Conservation (phyloP, 2,888 invertebrate genomes). For the Ceraclea dissimilis region DNA sequence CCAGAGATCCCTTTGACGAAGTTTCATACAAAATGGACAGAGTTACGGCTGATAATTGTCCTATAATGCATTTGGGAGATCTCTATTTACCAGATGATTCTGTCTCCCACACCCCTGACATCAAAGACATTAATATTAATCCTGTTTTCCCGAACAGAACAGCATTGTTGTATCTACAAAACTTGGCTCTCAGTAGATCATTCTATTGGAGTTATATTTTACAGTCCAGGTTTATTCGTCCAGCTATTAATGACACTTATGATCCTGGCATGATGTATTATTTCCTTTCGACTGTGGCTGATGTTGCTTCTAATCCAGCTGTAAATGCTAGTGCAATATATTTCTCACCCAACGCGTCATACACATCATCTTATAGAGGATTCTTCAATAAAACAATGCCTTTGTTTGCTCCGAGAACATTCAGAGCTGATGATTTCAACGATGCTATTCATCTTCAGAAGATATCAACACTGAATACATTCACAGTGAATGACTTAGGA, state of each 20-base stretch:
- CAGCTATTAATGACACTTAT: constrained; percentile 84
- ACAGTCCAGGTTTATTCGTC: constrained; percentile 82
- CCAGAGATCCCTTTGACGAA: constrained; percentile 83
- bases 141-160: constrained; percentile 93
- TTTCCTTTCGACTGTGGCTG: constrained; percentile 89
- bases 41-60: constrained; percentile 82
- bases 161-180: constrained; percentile 85
- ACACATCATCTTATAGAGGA: constrained; percentile 88
- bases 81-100: constrained; percentile 76
- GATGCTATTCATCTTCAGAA: constrained; percentile 93
- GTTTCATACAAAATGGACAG: constrained; percentile 76
- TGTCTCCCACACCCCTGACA: constrained; percentile 86
- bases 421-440: constrained; percentile 85
- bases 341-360: constrained; percentile 89
- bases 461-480: constrained; percentile 91
- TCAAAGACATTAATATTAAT: constrained; percentile 90
- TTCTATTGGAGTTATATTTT: constrained; percentile 95
- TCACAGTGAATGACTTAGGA: constrained; percentile 78
- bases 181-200: constrained; percentile 91
- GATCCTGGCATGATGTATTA: constrained; percentile 99
- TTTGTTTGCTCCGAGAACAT: constrained; percentile 89
- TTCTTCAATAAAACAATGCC: constrained; percentile 96
- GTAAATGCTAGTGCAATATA: constrained; percentile 91
- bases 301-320: constrained; percentile 86
- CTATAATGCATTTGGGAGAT: constrained; percentile 76